Base-by-base conservation (phyloP, 1,140 invertebrate genomes). In the Apis dorsata region DNA sequence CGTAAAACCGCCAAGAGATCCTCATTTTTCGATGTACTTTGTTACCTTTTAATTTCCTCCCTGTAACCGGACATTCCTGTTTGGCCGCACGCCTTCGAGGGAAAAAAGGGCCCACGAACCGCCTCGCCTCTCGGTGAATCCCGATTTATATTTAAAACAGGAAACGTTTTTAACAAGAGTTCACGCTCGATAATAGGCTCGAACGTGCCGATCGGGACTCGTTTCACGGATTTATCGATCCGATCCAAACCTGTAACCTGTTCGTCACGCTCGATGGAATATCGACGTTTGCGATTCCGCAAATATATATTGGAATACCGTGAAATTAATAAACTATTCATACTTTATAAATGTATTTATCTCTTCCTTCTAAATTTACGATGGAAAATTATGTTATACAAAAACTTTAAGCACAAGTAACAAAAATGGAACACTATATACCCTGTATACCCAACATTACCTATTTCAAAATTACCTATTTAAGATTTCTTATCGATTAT, bases 31-130 rank as follows among this genome's bases (percentile, higher is more conserved):
- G 57, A 11, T 59, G 51, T 51, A 59, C 57, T 55, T 57, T 57
- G 68, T 53, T 70, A 75, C 55, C 59, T 21, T 86, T 69, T 78
- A 66, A 62, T 79, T 83, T 81, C 53, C 66, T 70, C 74, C 15
- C 12, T 21, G 34, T 74, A 17, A 19, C 77, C 2, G 53, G 76
- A 49, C 55, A 79, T 69, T 60, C 77, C 44, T 24, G 66, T 79
- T 79, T 65, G 17, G 21, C 72, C 57, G 24, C 57, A 49, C 59
- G 34, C 57, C 44, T 49, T 15, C 34, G 34, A 44, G 13, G 21
- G 34, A 34, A 34, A 51, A 75, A 60, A 75, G 34, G n/a, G 5
- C 53, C 17, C 5, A 55, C 21, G 24, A 72, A 72, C 11, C 24
- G 44, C 12, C 13, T 9, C 24, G 7, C 34, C 34, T 8, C 11